A percentile compares a stretch with the other conserved stretches of the same genome.
Conservation (phyloP, 2,797 vertebrate genomes). For the Gymnodraco acuticeps region DNA sequence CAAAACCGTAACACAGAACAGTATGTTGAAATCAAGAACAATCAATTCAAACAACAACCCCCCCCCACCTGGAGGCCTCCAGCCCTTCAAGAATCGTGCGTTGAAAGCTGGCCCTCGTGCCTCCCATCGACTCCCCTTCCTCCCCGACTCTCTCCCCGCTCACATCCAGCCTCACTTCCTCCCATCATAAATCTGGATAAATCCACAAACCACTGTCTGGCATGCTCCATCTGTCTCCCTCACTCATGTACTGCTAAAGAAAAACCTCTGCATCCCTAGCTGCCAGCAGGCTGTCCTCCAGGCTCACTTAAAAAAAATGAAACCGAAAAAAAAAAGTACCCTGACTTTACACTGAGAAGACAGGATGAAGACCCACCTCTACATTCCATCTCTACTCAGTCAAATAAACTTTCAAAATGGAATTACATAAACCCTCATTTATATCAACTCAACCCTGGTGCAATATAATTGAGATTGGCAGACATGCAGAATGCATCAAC, state of each 20-base stretch:
- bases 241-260: conserved; percentile 81
- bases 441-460: conserved; percentile 54
- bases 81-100: conserved; percentile 66
- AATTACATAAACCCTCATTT: conserved; percentile 51
- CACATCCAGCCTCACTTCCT: conserved; percentile 77
- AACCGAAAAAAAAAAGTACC: conserved; percentile 36
- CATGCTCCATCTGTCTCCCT: conserved; percentile 86
- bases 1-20: conserved; percentile 72
- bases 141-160: conserved; percentile 49
- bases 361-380: conserved; percentile 50
- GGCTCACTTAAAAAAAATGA: conserved; percentile 72
- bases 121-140: conserved; percentile 49
- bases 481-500: conserved; percentile 26
- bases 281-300: conserved; percentile 79
- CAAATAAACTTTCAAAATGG: conserved; percentile 54
- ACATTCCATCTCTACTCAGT: conserved; percentile 41
- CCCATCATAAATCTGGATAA: conserved; percentile 87
- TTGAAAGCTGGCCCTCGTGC: conserved; percentile 60
- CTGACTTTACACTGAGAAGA: conserved; percentile 34
- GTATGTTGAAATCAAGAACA: conserved; percentile 74
- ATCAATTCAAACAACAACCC: conserved; percentile 74
- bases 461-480: conserved; percentile 40
- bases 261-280: conserved; percentile 78
- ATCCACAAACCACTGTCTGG: conserved; percentile 86
- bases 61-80: conserved; percentile 58